Conservation (phyloP, 2,888 invertebrate species). For the Shargacucullia verbasci region DNA sequence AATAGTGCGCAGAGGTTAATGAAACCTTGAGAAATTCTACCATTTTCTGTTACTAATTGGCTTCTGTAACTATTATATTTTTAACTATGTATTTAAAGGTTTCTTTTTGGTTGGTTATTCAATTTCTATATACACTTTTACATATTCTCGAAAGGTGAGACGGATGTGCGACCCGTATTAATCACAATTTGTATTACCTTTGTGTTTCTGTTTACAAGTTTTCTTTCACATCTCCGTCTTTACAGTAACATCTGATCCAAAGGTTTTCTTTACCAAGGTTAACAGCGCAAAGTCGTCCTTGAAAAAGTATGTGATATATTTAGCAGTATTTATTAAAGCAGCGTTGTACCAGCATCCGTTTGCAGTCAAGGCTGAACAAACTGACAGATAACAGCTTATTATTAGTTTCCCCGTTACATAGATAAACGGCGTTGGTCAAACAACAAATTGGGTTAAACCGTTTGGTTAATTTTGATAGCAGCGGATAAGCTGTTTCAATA, state of each 20-base stretch:
- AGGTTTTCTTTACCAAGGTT: slow-evolving; percentile 7
- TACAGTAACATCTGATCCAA: not conserved
- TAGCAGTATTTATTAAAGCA: slow-evolving; percentile 63
- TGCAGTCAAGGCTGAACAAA: slow-evolving; percentile 75
- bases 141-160: too few species aligned
- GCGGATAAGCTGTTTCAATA: slow-evolving; percentile 22
- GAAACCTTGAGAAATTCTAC: slow-evolving; percentile 71
- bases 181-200: too few species aligned
- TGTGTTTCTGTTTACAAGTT: too few species aligned
- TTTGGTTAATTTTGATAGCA: slow-evolving; percentile 66
- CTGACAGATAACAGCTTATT: slow-evolving; percentile 72
- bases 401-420: slow-evolving; percentile 65
- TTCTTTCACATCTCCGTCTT: too few species aligned
- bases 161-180: too few species aligned
- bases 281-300: slow-evolving; percentile 16
- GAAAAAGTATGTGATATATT: slow-evolving; percentile 30
- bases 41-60: slow-evolving; percentile 46
- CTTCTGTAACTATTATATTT: slow-evolving; percentile 37
- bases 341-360: slow-evolving; percentile 75
- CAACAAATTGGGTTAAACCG: slow-evolving; percentile 76
- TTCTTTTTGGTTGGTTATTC: too few species aligned
- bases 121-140: too few species aligned
- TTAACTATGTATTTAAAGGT: slow-evolving; percentile 29
- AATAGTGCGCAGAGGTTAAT: slow-evolving; percentile 62
- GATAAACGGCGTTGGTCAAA: slow-evolving; percentile 71